These are phyloP conservation scores for Mesocentrotus franciscanus DNA, from an alignment of 53 echinoderm and acorn worm species.

Conservation along the genomic window DNA sequence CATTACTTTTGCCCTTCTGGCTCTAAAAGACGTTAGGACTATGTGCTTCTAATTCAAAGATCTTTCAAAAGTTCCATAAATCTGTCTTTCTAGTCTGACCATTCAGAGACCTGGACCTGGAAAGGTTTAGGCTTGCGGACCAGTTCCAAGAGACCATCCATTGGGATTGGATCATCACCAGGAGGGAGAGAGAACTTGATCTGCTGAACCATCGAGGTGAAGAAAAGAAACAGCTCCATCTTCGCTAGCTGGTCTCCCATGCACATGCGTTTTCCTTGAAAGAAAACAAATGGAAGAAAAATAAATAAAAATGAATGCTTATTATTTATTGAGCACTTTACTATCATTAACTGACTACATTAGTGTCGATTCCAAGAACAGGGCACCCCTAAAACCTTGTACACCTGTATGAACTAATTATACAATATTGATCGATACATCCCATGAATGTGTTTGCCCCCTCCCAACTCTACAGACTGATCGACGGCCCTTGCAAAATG, in stretches of 20 bases:
- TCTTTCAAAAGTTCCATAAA: too few relatives aligned
- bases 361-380: background rate
- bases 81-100: background rate
- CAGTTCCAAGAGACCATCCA: slow-evolving; percentile 10
- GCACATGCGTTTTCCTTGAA: slow-evolving; percentile 49
- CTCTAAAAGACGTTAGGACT: too few relatives aligned
- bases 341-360: background rate
- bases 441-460: too few relatives aligned
- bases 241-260: slow-evolving; percentile 62
- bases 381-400: too few relatives aligned
- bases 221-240: slow-evolving; percentile 64
- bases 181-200: slow-evolving; percentile 49
- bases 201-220: slow-evolving; percentile 55
- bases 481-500: too few relatives aligned
- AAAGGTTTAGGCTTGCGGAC: slow-evolving; percentile 38
- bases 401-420: too few relatives aligned
- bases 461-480: too few relatives aligned
- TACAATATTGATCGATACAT: too few relatives aligned
- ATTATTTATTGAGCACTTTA: background rate
- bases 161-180: background rate
- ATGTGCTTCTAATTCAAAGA: too few relatives aligned
- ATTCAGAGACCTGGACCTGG: slow-evolving; percentile 14
- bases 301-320: background rate
- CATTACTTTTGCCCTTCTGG: background rate
- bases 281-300: slow-evolving; percentile 53